Base-by-base conservation (phyloP, 2,797 vertebrate genomes). In the Sebastes reedi region DNA sequence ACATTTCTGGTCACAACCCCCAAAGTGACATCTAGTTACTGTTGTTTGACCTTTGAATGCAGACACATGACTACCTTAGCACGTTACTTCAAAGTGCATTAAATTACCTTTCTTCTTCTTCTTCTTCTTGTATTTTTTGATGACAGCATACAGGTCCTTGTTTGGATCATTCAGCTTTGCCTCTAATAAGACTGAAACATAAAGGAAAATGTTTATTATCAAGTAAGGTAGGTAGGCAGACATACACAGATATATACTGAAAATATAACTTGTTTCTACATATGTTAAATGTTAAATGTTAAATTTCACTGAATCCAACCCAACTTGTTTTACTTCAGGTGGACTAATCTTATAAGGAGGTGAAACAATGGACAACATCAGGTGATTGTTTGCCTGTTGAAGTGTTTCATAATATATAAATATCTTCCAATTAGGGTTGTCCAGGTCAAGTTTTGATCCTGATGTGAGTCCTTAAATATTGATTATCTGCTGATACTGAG, bases 111-210 rank as follows among this genome's bases (percentile, higher is more conserved):
- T 29, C 8, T 46, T 71, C 32, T 34, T 32, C 13, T 65, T 12
- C 36, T 39, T 39, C 36, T 39, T 39, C 13, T 39, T 39, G 36
- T 14, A 39, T 13, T 39, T 39, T 39, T 39, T 14, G 13, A 39
- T 3, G 36, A 39, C 36, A 39, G 36, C 0, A 5, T n/a, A 14
- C n/a, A 32, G 2, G 55, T 0, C 0, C 7, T 29, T 71, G 10
- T 52, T 46, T 22, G 29, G 22, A 6, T 54, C 25, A 14, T 2
- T 67, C 56, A 64, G 22, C 24, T 58, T 68, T 0, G 39, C 16
- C 18, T 64, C 0, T 8, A 58, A 30, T 69, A 77, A 24, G 3
- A 77, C 75, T 69, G 65, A 67, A 69, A 68, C 11, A 68, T 42
- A 6, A 54, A n/a, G 27, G 4, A 20, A 3, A 36, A 46, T 5